Conservation (phyloP, 2,888 invertebrate species). For the Chrysina gloriosa region DNA sequence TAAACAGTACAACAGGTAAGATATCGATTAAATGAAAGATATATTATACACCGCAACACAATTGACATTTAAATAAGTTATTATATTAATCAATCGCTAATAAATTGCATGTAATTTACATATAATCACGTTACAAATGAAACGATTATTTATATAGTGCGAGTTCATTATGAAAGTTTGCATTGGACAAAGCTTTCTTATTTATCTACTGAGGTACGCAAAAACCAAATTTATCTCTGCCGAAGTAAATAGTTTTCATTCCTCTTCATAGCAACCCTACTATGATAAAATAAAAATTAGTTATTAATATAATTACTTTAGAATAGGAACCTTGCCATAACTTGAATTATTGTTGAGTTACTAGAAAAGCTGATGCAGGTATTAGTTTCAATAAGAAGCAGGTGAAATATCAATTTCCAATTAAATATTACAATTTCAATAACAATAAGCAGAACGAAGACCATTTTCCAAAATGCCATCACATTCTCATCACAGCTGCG, state of each 20-base stretch:
- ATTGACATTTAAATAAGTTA: conserved; percentile 28
- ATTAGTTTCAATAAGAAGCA: neutral
- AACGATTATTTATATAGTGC: conserved; percentile 10
- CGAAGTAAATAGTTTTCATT: too few relatives aligned
- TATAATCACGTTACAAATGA: conserved; percentile 20
- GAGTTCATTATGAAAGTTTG: neutral
- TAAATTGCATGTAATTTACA: conserved; percentile 28
- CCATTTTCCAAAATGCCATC: conserved; percentile 28
- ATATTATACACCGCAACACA: neutral
- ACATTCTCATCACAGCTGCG: conserved; percentile 22
- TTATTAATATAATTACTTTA: too few relatives aligned
- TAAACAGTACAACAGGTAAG: conserved; percentile 14
- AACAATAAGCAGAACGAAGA: conserved; percentile 37
- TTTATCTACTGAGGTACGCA: too few relatives aligned
- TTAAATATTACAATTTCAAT: conserved; percentile 39
- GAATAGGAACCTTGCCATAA: too few relatives aligned
- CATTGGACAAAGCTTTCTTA: neutral
- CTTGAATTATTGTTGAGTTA: too few relatives aligned
- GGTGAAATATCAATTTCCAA: conserved; percentile 34
- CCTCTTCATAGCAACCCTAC: too few relatives aligned
- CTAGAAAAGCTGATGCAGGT: neutral
- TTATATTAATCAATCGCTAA: conserved; percentile 28
- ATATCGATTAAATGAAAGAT: neutral
- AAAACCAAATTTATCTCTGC: too few relatives aligned
- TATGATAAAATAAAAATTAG: too few relatives aligned